Percentiles rank a stretch among this genome's conserved stretches.
Evolutionary conservation across 2,888 invertebrate genomes (phyloP).

Genomic region (Drosophila setosimentum): DNA sequence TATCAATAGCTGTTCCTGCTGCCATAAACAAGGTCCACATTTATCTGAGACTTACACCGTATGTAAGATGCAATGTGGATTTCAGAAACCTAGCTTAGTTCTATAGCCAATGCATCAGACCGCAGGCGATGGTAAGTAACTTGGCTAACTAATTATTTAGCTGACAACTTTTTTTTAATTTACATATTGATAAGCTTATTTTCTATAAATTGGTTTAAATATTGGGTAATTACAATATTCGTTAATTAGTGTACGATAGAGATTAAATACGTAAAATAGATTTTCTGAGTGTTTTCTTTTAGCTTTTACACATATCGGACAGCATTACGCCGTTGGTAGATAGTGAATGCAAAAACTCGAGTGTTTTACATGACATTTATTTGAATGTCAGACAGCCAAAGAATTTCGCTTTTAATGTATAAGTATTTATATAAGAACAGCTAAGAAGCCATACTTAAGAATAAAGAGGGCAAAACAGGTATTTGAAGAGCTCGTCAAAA

Average conservation of each 20-base stretch:
- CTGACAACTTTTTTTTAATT: neutral
- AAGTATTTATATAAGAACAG: neutral
- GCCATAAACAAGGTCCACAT: neutral
- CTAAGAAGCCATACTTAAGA: neutral
- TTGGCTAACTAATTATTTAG: neutral
- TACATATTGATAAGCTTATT: neutral
- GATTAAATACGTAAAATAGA: neutral
- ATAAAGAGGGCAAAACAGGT: neutral
- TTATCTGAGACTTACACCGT: neutral
- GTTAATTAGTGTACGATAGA: neutral
- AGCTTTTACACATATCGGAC: neutral
- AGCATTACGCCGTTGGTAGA: neutral
- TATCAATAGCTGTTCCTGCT: neutral
- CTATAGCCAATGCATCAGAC: neutral
- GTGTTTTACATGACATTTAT: neutral
- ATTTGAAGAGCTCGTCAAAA: conserved; percentile 5
- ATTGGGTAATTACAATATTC: neutral
- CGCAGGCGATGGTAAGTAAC: neutral
- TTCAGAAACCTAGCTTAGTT: neutral
- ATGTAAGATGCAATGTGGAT: neutral
- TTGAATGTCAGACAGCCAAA: neutral
- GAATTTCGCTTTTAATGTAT: neutral
- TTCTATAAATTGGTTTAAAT: neutral
- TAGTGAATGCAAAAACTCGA: neutral
- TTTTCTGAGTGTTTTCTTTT: neutral